A percentile compares a stretch with the other conserved stretches of the same genome.
Conservation (phyloP, 2,113 vertebrate species). For the Vulpes ferrilata region DNA sequence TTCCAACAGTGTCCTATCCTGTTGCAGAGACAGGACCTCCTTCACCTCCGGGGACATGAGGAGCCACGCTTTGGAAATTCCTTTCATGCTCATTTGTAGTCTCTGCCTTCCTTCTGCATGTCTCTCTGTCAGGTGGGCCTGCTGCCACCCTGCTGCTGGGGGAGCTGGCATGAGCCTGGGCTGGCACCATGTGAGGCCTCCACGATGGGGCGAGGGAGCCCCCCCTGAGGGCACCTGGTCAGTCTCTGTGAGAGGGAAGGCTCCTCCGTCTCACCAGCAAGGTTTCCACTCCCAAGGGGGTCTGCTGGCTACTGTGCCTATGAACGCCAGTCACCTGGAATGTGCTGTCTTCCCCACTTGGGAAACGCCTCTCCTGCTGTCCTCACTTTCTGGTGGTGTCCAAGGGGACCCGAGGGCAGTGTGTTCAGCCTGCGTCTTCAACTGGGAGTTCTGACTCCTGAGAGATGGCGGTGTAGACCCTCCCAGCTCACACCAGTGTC, state of each 20-base stretch:
- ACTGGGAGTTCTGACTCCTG: not conserved
- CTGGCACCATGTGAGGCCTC: not conserved
- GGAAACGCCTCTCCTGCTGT: rapidly evolving
- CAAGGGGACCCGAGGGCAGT: not conserved
- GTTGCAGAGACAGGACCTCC: not conserved
- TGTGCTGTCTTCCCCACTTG: not conserved
- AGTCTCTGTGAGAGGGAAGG: not conserved
- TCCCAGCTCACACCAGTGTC: rapidly evolving
- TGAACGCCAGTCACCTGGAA: not conserved
- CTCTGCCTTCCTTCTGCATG: not conserved
- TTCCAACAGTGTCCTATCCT: not conserved
- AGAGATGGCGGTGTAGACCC: too few relatives aligned
- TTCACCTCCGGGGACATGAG: not conserved
- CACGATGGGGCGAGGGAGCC: not conserved
- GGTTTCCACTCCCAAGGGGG: not conserved
- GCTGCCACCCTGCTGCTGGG: not conserved
- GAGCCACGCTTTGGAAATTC: not conserved
- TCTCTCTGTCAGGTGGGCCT: not conserved
- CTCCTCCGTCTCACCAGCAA: not conserved
- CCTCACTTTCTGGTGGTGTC: not conserved
- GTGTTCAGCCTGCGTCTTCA: too few relatives aligned
- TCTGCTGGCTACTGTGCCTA: rapidly evolving
- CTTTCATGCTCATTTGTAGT: not conserved
- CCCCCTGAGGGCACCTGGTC: not conserved
- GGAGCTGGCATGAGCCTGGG: not conserved